Conservation (phyloP, 2,113 vertebrate species). For the Heterotis niloticus region DNA sequence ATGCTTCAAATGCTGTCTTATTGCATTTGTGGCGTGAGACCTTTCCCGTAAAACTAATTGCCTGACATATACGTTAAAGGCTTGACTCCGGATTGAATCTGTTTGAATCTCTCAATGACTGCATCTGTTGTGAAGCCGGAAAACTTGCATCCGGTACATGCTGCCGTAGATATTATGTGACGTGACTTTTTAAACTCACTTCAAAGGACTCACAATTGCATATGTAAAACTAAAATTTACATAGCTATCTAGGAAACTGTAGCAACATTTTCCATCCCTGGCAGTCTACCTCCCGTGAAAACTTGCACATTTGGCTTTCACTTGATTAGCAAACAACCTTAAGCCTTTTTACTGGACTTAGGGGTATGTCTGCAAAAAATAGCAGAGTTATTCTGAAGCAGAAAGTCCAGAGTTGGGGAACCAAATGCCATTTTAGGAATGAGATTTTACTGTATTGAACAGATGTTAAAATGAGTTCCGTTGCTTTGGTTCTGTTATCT, state of each 20-base stretch:
- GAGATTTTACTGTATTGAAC: neutral
- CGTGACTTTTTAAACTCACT: neutral
- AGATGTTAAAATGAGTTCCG: neutral
- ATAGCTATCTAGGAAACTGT: neutral
- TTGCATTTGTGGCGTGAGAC: neutral
- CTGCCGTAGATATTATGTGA: neutral
- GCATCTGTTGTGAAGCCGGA: too few species aligned
- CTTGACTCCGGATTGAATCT: too few species aligned
- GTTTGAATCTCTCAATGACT: too few species aligned
- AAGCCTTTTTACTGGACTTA: neutral
- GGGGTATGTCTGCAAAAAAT: neutral
- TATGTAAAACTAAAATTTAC: constrained; percentile 14
- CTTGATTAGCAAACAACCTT: constrained; percentile 15
- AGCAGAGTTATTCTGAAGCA: neutral
- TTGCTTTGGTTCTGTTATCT: neutral
- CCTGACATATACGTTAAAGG: neutral
- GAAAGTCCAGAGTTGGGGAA: neutral
- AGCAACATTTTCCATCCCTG: neutral
- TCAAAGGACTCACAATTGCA: neutral
- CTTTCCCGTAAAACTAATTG: neutral
- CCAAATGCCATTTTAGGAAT: neutral
- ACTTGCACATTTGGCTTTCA: neutral
- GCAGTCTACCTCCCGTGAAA: neutral
- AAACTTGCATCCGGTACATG: neutral
- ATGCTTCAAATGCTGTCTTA: neutral